phyloP scores from a whole-genome alignment of 2,888 invertebrate species.

The Arrhopalites spinosus region DNA sequence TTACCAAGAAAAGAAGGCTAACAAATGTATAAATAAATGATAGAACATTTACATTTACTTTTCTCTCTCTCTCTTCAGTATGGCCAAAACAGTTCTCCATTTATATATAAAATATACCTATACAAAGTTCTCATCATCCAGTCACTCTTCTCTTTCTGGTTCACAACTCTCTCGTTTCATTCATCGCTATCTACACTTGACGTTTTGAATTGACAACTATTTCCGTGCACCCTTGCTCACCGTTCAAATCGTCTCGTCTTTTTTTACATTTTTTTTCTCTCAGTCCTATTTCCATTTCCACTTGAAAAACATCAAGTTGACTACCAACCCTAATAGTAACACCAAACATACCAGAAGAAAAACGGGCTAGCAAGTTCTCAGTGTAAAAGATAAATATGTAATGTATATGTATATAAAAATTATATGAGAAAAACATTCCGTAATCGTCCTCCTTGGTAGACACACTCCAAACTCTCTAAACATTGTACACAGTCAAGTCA shows the following conservation, averaged over 20 bases:
- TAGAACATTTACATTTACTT: constrained; percentile 1
- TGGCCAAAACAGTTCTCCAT: background rate
- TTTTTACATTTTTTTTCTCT: background rate
- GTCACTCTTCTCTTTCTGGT: background rate
- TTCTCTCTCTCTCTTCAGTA: background rate
- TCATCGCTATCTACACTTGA: no score
- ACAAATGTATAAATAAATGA: constrained; percentile 11
- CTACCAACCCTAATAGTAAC: background rate
- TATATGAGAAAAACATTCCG: no score
- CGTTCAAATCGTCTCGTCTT: background rate
- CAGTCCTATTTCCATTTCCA: background rate
- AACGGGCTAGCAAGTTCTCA: background rate
- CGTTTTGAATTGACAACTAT: background rate
- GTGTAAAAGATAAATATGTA: background rate
- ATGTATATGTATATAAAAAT: background rate
- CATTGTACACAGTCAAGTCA: background rate
- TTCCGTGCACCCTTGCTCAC: background rate
- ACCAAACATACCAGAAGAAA: background rate
- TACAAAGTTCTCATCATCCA: background rate
- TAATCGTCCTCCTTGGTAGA: background rate
- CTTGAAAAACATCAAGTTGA: constrained; percentile 4
- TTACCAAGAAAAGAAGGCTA: background rate
- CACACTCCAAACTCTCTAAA: background rate
- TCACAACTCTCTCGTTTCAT: background rate
- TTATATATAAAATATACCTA: background rate